Percentiles rank a stretch among this genome's conserved stretches.
phyloP scores from a whole-genome alignment of 1,140 invertebrate genomes.

The Lanistes nyassanus region DNA sequence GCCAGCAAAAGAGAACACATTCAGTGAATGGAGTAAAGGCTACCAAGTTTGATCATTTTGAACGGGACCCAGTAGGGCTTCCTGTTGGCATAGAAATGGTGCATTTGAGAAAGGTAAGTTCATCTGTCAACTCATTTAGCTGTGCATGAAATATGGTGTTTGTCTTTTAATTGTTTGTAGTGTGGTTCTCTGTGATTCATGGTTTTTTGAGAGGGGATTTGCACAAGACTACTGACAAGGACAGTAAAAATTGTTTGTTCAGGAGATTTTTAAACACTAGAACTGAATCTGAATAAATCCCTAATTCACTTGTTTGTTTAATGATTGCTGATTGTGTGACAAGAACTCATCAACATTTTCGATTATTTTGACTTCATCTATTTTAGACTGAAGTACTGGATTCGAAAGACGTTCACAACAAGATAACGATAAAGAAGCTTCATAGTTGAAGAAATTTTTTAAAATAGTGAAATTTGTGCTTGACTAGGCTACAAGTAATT shows the following conservation, averaged over 20 bases:
- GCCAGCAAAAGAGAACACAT: neutral
- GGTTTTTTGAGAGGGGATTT: neutral
- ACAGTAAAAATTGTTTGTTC: neutral
- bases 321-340: neutral
- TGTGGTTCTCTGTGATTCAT: constrained; percentile 9
- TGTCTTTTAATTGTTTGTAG: constrained; percentile 9
- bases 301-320: neutral
- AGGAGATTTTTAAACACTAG: neutral
- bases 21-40: neutral
- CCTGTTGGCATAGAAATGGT: constrained; percentile 67
- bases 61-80: constrained; percentile 70
- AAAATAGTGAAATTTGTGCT: neutral
- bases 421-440: too few species aligned
- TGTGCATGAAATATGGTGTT: constrained; percentile 29
- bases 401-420: too few species aligned
- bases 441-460: too few species aligned
- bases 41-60: constrained; percentile 63
- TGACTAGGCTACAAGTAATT: too few species aligned
- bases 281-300: neutral
- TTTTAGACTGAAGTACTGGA: neutral
- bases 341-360: too few species aligned
- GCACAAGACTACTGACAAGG: neutral
- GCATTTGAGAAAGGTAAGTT: constrained; percentile 17
- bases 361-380: neutral
- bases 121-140: neutral